Evolutionary conservation across 2,113 vertebrate species (phyloP).

Genomic region (Cervus canadensis): DNA sequence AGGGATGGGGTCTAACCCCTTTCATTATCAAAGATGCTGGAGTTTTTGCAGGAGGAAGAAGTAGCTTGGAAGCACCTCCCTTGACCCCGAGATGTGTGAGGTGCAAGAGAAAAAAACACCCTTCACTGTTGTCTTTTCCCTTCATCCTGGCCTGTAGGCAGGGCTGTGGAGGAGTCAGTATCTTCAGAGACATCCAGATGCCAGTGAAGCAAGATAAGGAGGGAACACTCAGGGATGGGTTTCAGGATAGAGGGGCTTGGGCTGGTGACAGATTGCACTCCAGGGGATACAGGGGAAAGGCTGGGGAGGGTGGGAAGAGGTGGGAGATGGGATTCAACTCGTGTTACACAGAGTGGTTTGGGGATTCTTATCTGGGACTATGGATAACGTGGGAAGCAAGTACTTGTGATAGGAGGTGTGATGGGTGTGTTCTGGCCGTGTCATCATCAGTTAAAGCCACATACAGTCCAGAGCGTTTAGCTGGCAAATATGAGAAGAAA

Average conservation of each 20-base stretch:
- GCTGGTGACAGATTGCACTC: not conserved
- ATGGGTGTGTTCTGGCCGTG: not conserved
- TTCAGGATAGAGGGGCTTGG: not conserved
- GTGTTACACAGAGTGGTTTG: not conserved
- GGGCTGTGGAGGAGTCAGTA: not conserved
- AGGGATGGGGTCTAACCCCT: not conserved
- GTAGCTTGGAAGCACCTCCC: not conserved
- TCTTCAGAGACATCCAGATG: not conserved
- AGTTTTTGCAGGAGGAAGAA: not conserved
- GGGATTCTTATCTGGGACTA: not conserved
- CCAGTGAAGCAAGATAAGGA: not conserved
- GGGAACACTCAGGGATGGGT: not conserved
- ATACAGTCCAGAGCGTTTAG: not conserved
- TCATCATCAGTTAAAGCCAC: not conserved
- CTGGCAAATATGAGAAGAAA: not conserved
- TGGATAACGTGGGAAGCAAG: accelerated
- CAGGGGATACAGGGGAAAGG: not conserved
- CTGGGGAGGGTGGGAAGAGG: not conserved
- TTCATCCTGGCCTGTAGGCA: not conserved
- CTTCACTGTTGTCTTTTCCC: not conserved
- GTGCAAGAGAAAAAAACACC: too few species aligned
- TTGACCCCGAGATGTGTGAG: not conserved
- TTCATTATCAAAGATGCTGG: not conserved
- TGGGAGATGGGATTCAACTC: not conserved
- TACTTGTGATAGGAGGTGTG: not conserved